Evolutionary conservation across 1,140 invertebrate species (phyloP), one percentile per base, ranked within the genome.

Genomic region (Leucophenga varia): DNA sequence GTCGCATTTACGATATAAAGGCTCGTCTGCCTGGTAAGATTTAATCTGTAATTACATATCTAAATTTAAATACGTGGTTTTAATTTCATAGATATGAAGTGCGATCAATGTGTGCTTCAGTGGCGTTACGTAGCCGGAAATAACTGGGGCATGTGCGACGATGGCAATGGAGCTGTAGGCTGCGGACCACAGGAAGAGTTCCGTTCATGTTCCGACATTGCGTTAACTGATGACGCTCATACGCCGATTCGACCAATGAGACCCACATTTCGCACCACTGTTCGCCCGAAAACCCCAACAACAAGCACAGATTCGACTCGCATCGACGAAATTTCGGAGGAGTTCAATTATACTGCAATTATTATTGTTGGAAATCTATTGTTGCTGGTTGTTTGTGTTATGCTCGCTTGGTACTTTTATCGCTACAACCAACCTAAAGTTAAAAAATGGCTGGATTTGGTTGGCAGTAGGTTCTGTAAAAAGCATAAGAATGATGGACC

Each of bases 121-220:
- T 92, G 90, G 89, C 80, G 83, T 52, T 91, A 91, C 70, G 79
- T 89, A 34, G 87, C 88, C 35, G 89, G 87, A 1, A 89, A 90
- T 59, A 89, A 88, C 64, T 90, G 87, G 87, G 87, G 87, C 1
- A 82, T 79, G 0, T 90, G 88, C 60, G 79, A 78, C 17, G 84
- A 90, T 58, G 86, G 86, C 2, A 82, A 81, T 30, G 86, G 83
- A 25, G 82, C 81, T 1, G 84, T 91, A 2, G 89, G 89, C 2
- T 93, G 90, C 65, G 91, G 91, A 0, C 85, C 86, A 0, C 90
- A 93, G 72, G 90, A 93, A 68, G 88, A 92, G 64, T 95, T 94
- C 64, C 80, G 91, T 7, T 86, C 88, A 0, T 94, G 91, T 57
- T 85, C 91, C 1, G 91, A 94, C 61, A 84, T 94, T 9, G 77